A percentile compares a stretch with the other conserved stretches of the same genome.
Evolutionary conservation across 2,113 vertebrate species (phyloP).

Genomic region (Coracopsis vasa): DNA sequence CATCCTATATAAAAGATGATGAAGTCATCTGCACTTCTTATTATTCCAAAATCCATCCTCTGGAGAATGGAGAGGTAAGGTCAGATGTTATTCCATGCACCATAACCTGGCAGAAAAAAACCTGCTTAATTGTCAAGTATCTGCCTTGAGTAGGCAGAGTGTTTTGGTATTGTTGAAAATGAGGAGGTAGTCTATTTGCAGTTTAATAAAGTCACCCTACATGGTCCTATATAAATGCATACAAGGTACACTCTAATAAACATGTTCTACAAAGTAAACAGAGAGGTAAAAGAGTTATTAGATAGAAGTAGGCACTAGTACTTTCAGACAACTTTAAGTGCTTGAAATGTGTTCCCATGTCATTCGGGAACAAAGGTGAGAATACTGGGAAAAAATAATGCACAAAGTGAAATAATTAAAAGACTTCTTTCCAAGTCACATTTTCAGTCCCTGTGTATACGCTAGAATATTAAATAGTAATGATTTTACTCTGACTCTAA

Average conservation of each 20-base stretch:
- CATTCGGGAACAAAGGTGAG: neutral
- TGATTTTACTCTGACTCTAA: neutral
- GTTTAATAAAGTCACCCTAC: neutral
- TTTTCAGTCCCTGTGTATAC: neutral
- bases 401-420: neutral
- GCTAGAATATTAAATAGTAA: neutral
- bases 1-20: constrained; percentile 89
- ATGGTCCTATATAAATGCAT: neutral
- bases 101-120: neutral
- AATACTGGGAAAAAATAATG: neutral
- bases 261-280: neutral
- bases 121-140: neutral
- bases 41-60: constrained; percentile 95
- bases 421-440: neutral
- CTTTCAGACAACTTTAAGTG: neutral
- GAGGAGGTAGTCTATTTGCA: neutral
- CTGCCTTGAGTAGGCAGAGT: neutral
- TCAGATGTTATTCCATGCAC: neutral
- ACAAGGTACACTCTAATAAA: neutral
- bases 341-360: neutral
- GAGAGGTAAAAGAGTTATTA: neutral
- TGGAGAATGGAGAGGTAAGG: constrained; percentile 98
- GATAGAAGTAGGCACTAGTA: neutral
- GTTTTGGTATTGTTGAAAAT: neutral
- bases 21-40: constrained; percentile 98